Evolutionary conservation across 2,888 invertebrate species (phyloP).

Genomic region (Metopia argyrocephala): DNA sequence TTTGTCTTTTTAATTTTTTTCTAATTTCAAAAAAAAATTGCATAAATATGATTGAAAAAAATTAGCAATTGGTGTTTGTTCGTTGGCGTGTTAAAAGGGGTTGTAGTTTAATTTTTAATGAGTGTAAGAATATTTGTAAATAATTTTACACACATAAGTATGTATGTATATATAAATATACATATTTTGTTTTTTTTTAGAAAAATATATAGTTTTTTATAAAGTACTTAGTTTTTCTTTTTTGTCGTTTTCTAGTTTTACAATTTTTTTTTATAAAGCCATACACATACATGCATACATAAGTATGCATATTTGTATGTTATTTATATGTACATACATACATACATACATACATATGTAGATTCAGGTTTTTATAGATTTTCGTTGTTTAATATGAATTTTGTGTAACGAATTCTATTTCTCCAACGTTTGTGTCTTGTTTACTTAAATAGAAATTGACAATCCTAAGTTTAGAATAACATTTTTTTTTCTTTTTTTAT

Average conservation of each 20-base stretch:
- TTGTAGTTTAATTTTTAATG: constrained; percentile 50
- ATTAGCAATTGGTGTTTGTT: constrained; percentile 36
- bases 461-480: constrained; percentile 51
- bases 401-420: constrained; percentile 32
- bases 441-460: constrained; percentile 59
- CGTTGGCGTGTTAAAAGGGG: constrained; percentile 48
- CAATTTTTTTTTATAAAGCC: no score
- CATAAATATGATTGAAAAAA: constrained; percentile 13
- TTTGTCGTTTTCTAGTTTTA: no score
- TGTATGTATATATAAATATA: neutral
- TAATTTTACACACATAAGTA: no score
- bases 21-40: neutral
- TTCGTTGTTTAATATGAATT: neutral
- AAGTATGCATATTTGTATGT: no score
- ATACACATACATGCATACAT: no score
- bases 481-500: constrained; percentile 27
- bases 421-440: constrained; percentile 41
- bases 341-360: no score
- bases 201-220: no score
- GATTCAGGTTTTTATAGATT: no score
- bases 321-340: no score
- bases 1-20: neutral
- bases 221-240: no score
- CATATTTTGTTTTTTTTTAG: constrained; percentile 5
- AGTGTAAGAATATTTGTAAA: constrained; percentile 8